Percentiles rank a stretch among this genome's conserved stretches.
phyloP scores from a whole-genome alignment of 2,113 vertebrate species.

The Regulus satrapa region DNA sequence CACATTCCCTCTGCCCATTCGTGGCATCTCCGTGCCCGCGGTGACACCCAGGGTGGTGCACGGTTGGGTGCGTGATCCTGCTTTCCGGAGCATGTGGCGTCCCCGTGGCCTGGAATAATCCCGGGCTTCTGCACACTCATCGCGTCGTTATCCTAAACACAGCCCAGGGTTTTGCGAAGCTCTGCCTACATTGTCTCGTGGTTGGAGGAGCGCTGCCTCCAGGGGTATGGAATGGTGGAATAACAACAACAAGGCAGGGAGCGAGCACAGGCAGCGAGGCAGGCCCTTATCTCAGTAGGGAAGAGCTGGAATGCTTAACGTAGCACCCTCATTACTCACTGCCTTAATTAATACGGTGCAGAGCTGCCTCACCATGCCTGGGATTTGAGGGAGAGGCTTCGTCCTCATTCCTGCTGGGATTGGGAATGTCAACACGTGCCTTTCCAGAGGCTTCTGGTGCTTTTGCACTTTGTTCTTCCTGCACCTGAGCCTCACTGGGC shows the following conservation, averaged over 20 bases:
- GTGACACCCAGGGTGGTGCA: background rate
- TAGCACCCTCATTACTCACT: background rate
- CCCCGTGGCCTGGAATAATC: background rate
- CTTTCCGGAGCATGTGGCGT: background rate
- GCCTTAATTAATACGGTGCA: background rate
- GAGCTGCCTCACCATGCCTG: background rate
- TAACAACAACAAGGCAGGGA: background rate
- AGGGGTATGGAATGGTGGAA: background rate
- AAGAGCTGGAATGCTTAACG: background rate
- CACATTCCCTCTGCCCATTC: background rate
- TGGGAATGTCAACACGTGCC: rapidly evolving
- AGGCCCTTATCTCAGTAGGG: background rate
- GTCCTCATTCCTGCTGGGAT: background rate
- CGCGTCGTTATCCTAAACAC: background rate
- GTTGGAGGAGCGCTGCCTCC: rapidly evolving
- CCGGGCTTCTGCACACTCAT: background rate
- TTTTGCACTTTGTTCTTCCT: background rate
- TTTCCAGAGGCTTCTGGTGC: background rate
- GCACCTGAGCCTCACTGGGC: background rate
- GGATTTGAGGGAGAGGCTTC: background rate
- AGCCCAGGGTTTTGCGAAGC: background rate
- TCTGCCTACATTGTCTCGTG: background rate
- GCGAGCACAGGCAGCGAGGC: rapidly evolving
- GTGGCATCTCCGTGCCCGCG: rapidly evolving
- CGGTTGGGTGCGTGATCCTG: background rate